Evolutionary conservation across 2,888 invertebrate species (phyloP), one percentile per base, ranked within the genome.

Genomic region (Cyaniris semiargus): DNA sequence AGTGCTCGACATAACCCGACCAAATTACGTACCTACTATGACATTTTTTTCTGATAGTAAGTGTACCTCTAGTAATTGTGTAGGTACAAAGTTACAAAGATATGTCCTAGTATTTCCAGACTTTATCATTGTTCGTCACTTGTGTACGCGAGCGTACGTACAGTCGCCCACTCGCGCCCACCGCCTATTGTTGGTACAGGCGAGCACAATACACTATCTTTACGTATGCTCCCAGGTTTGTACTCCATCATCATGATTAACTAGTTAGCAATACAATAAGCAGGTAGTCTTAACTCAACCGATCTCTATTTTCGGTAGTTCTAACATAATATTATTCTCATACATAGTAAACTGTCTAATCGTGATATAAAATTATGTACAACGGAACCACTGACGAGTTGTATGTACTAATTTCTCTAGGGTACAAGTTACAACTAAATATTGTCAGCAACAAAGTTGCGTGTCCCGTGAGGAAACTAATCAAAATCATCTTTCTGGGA

Each of bases 81-180:
- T 44, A 44, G 18, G 48, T 18, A 53, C 48, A 18, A 18, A 44
- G 3, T 44, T 53, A 53, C 1, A 23, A 60, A 60, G 23, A 4
- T 15, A 23, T 60, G 27, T 31, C 66, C 27, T n/a, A 66, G 66
- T 31, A 31, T 66, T 66, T 18, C 18, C 27, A 66, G 27, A 15
- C 27, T 66, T 66, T 31, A 66, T 6, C 15, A 66, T 71, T 71
- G 71, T 71, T n/a, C 21, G 38, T 13, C 15, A 74, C 23, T 74
- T 27, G 10, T 74, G 27, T 18, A 21, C 56, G 23, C 27, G 23
- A 76, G 58, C 38, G 58, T 76, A 76, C 76, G 48, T 21, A 34
- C 72, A 27, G 48, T 44, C 76, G 76, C 76, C 76, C 76, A 76
- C 76, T 4, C 53, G 76, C 56, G 71, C 76, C 71, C 76, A 76